A percentile compares a stretch with the other conserved stretches of the same genome.
Conservation (phyloP, 2,888 invertebrate genomes). For the Dynastes maya region DNA sequence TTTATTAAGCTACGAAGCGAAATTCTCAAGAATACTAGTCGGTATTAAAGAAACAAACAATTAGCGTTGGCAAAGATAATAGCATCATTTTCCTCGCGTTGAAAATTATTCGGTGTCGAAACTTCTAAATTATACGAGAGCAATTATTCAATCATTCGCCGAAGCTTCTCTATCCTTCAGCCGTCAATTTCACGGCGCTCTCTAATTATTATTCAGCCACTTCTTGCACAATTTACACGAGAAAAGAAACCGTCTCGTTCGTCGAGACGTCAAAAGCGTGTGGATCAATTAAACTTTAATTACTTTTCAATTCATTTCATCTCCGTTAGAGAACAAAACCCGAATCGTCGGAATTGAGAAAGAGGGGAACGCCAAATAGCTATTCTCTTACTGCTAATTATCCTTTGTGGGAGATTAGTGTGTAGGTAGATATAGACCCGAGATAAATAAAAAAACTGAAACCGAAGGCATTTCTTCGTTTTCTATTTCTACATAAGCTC, state of each 20-base stretch:
- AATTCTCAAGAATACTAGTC: not conserved
- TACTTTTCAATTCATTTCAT: constrained; percentile 46
- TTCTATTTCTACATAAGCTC: constrained; percentile 1
- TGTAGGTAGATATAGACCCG: constrained; percentile 6
- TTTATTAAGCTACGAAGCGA: too few relatives aligned
- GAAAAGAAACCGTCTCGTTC: constrained; percentile 40
- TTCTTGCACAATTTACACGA: constrained; percentile 41
- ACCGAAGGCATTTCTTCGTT: constrained; percentile 13
- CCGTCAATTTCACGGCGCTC: constrained; percentile 43
- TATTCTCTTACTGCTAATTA: constrained; percentile 45
- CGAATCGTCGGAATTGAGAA: constrained; percentile 30
- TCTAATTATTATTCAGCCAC: constrained; percentile 45
- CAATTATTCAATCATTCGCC: constrained; percentile 43
- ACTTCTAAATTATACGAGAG: constrained; percentile 41
- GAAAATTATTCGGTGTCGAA: constrained; percentile 39
- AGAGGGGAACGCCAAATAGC: constrained; percentile 21
- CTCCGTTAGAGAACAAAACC: constrained; percentile 33
- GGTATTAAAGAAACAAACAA: constrained; percentile 16
- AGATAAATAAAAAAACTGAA: constrained; percentile 18
- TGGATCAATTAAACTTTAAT: constrained; percentile 50
- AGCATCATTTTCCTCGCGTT: not conserved
- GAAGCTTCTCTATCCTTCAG: constrained; percentile 41
- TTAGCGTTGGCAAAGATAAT: constrained; percentile 36
- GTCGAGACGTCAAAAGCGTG: constrained; percentile 42
- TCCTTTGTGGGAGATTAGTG: constrained; percentile 36